Base-by-base conservation (phyloP, 2,888 invertebrate genomes). In the Atherix ibis region DNA sequence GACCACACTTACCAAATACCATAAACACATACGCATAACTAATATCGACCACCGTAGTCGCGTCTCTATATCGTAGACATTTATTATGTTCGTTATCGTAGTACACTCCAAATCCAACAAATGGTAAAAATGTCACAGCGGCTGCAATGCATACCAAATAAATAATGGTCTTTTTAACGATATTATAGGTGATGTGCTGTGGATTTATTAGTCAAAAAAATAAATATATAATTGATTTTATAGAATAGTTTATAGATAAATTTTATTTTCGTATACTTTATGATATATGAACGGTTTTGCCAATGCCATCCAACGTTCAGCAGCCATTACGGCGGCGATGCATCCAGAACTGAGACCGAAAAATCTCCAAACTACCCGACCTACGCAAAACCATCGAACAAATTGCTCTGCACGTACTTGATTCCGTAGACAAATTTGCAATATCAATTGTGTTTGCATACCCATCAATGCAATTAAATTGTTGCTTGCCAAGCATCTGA, bases 341-440 rank as follows among this genome's bases (percentile, higher is more conserved):
- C 83, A 82, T 27, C 85, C 87, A 45, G 85, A 84, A 50, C 83
- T 83, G 38, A 87, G 67, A 31, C 87, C 88, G 60, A 87, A 87
- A 44, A 78, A 73, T 39, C 87, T 68, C 62, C 83, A 73, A 34
- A 81, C 63, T 5, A 87, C 81, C 43, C 79, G 50, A 2, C 50
- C 50, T 28, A 51, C 43, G 38, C 61, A 67, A 51, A 50, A 59
- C 52, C 42, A 53, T 43, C 43, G 47, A 25, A 48, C 22, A 10
- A 22, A 22, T 22, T 22, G 6, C n/a, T 46, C 42, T 19, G 41
- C 43, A 17, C 45, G 45, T 24, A 52, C 39, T 19, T 57, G 45
- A n/a, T 54, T 44, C 5, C 60, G 48, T n/a, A 61, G 43, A 43
- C 59, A 58, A 39, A 62, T 52, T 35, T 63, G 63, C 27, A 79